Evolutionary conservation across 2,797 vertebrate genomes (phyloP).

Genomic region (Selene dorsalis): DNA sequence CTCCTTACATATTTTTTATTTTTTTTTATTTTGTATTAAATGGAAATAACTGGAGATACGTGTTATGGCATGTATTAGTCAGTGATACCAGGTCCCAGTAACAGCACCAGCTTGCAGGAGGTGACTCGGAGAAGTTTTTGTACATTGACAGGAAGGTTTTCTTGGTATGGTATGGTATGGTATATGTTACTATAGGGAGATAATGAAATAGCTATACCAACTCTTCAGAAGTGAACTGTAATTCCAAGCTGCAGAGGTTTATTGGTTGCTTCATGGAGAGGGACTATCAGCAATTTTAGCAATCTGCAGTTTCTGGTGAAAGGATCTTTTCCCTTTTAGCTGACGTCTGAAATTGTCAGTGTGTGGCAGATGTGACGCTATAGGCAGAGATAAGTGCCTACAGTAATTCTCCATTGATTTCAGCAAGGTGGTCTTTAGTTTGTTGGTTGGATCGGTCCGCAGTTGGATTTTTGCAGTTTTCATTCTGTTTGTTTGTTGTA

Average conservation of each 20-base stretch:
- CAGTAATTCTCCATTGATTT: not conserved
- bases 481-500: not conserved
- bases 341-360: not conserved
- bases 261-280: conserved; percentile 6
- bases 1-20: conserved; percentile 47
- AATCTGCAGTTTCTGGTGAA: not conserved
- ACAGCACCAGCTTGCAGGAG: not conserved
- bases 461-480: not conserved
- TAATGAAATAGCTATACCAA: not conserved
- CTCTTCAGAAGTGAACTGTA: conserved; percentile 11
- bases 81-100: not conserved
- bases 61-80: not conserved
- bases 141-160: not conserved
- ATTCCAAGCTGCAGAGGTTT: not conserved
- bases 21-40: conserved; percentile 47
- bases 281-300: conserved; percentile 12
- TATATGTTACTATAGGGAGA: not conserved
- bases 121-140: not conserved
- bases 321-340: conserved; percentile 6
- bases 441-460: not conserved
- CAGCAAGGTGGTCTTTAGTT: not conserved
- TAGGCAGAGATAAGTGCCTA: not conserved
- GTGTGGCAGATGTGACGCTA: not conserved
- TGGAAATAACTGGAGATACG: conserved; percentile 3
- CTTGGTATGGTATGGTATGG: not conserved